phyloP scores from a whole-genome alignment of 2,113 vertebrate genomes.

The Poeciliopsis turrubarensis region DNA sequence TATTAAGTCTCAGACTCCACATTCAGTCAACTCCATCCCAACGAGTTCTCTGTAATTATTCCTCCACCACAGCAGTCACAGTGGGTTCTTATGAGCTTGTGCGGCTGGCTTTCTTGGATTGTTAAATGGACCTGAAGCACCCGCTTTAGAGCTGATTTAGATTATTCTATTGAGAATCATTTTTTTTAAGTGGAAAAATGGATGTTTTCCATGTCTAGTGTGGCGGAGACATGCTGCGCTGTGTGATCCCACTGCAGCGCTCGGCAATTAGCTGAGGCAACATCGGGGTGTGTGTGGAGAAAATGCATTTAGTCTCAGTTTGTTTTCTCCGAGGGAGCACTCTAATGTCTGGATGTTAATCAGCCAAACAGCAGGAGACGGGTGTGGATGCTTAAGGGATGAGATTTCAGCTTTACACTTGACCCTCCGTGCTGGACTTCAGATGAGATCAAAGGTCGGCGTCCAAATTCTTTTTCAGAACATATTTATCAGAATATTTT shows the following conservation, averaged over 20 bases:
- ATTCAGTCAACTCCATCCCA: neutral
- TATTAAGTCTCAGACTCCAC: neutral
- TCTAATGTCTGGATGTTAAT: neutral
- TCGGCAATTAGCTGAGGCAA: constrained; percentile 10
- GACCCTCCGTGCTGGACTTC: too few relatives aligned
- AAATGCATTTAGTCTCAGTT: constrained; percentile 1
- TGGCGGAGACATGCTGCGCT: neutral
- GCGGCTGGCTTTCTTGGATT: constrained; percentile 1
- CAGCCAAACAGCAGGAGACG: neutral
- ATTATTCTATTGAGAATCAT: constrained; percentile 5
- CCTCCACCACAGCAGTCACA: too few relatives aligned
- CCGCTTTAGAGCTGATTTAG: constrained; percentile 17
- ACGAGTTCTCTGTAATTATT: too few relatives aligned
- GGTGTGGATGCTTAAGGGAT: too few relatives aligned
- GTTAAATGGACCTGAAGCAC: constrained; percentile 18
- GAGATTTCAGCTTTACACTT: too few relatives aligned
- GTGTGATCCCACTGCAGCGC: constrained; percentile 2
- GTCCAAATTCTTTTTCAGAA: neutral
- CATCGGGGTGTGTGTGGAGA: neutral
- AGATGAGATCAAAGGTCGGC: neutral
- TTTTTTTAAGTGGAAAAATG: constrained; percentile 3
- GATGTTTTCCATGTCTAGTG: neutral
- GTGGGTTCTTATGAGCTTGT: constrained; percentile 6
- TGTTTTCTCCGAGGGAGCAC: constrained; percentile 2
- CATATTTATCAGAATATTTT: neutral